Evolutionary conservation across 2,113 vertebrate genomes (phyloP).

Genomic region (Psittacara wagleri): DNA sequence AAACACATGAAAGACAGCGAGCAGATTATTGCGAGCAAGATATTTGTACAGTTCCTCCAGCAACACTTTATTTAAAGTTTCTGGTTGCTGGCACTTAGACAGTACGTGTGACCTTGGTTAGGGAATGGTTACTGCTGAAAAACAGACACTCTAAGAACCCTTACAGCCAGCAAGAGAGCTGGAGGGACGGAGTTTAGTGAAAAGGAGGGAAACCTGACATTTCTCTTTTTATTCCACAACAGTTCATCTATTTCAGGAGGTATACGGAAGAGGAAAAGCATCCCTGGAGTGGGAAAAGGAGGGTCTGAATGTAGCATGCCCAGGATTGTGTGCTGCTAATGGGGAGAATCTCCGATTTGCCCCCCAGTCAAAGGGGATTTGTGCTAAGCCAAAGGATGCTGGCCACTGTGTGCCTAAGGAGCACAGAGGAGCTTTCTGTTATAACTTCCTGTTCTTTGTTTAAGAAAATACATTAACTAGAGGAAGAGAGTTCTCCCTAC

Average conservation of each 20-base stretch:
- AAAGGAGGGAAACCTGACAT: not conserved
- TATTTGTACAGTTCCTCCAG: constrained; percentile 38
- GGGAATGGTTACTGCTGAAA: constrained; percentile 24
- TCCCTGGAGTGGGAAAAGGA: not conserved
- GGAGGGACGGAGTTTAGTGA: not conserved
- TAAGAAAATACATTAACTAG: constrained; percentile 24
- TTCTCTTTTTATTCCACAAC: not conserved
- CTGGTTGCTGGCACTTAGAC: constrained; percentile 25
- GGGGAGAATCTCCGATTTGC: not conserved
- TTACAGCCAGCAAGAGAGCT: not conserved
- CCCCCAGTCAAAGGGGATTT: not conserved
- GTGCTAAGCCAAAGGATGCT: not conserved
- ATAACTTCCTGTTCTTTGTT: constrained; percentile 43
- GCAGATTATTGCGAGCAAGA: constrained; percentile 54
- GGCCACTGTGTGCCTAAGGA: not conserved
- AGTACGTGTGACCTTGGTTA: not conserved
- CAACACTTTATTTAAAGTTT: constrained; percentile 23
- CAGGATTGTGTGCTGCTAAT: not conserved
- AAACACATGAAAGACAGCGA: constrained; percentile 49
- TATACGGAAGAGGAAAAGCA: not conserved
- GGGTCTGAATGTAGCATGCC: not conserved
- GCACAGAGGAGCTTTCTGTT: constrained; percentile 36
- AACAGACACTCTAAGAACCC: constrained; percentile 22
- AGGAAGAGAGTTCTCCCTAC: constrained; percentile 45
- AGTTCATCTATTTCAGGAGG: not conserved